Evolutionary conservation across 2,797 vertebrate species (phyloP), one percentile per base, ranked within the genome.

Genomic region (Sebastes vulpes): DNA sequence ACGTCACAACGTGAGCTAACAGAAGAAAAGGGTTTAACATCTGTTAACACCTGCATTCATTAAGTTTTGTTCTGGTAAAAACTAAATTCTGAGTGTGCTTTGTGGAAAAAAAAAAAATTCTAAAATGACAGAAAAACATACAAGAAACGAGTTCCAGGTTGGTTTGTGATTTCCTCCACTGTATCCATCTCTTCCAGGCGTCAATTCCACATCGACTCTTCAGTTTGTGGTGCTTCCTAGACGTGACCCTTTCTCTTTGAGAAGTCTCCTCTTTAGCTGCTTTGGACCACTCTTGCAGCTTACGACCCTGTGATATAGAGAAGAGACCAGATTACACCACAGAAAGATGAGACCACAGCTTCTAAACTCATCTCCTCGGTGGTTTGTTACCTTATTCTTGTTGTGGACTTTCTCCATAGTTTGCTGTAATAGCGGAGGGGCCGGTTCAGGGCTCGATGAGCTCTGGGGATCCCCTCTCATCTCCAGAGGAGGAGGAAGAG

Each of bases 161-260:
- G 70, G 97, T 96, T 89, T 97, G 97, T 0, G 94, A 84, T 0
- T 97, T 96, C 91, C 97, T 97, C 97, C 96, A 97, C 18, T 96
- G 95, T 83, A 97, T 96, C 98, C 98, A 99, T 84, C 96, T 96
- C 94, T 95, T 98, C 98, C 98, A 99, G 65, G 97, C 96, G 0
- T 97, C 97, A 11, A 97, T 95, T 12, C 98, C 98, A 1, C 97
- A 96, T 88, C 95, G 96, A 29, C 96, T 96, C 75, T 96, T 96
- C 0, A 98, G 89, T 61, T 93, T 95, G 42, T 92, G 93, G 7
- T 28, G 20, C 12, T 52, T 78, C 5, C 93, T 46, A 0, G 5
- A 42, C 21, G 18, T 3, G 4, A 50, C 28, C 11, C 57, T 59
- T 6, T 9, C 52, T 58, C n/a, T 38, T 2, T 20, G 20, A 60